Base-by-base conservation (phyloP, 2,113 vertebrate species). In the Tragulus kanchil region DNA sequence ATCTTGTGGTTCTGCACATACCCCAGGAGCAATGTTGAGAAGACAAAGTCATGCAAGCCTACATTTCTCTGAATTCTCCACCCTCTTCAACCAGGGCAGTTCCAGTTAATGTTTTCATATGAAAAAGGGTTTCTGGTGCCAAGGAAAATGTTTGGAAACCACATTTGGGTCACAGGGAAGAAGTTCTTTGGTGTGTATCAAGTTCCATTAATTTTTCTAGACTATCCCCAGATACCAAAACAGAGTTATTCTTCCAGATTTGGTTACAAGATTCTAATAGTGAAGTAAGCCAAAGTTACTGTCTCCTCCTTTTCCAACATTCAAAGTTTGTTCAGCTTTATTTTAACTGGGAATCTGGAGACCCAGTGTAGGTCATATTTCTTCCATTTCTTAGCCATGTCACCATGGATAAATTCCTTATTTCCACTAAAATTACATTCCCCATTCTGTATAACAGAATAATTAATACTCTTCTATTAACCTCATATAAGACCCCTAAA, bases 361-460 rank as follows among this genome's bases (percentile, higher is more conserved):
- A 77, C 8, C 11, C 28, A 75, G 17, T 10, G 0, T 12, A 67
- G 45, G 59, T 69, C 8, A 9, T 62, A 64, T 89, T 85, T 92
- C 48, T 90, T 13, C 67, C 58, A 58, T 61, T 95, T 90, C 75
- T 84, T 87, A 79, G 64, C 28, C 15, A 13, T 26, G 2, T 69
- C 25, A 82, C 26, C 7, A 19, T 91, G 59, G 65, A 3, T 11
- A 89, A 92, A 92, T 62, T 54, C 2, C 5, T 79, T 96, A 31
- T 89, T 94, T 89, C 64, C 31, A 64, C 69, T 85, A n/a, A 89
- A 95, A 64, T 71, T 81, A 65, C 90, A 75, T 89, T 62, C 23
- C 14, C 11, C 4, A 61, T 87, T 92, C 5, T 69, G 26, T 82
- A 75, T 93, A 84, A 79, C 6, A 87, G 25, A 93, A 45, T 4